phyloP scores from a whole-genome alignment of 92 coral and sea anemone genomes.

The Heteractis magnifica region DNA sequence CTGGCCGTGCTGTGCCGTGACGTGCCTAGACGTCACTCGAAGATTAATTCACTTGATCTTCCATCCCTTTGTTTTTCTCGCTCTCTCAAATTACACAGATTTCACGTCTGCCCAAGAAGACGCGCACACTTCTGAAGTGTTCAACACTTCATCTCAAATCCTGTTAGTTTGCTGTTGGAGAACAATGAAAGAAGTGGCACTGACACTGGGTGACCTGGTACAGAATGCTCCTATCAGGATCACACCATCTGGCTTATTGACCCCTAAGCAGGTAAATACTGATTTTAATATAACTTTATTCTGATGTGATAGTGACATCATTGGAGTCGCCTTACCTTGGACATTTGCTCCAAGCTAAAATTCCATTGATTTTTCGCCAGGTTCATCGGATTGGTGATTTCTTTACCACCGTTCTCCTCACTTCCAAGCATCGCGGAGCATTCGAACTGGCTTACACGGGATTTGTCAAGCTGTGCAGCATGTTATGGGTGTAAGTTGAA shows the following conservation, averaged over 20 bases:
- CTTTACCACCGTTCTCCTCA: constrained; percentile 83
- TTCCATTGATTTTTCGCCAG: background rate
- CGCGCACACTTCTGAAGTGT: constrained; percentile 10
- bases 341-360: background rate
- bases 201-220: constrained; percentile 82
- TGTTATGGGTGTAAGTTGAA: constrained; percentile 73
- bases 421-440: constrained; percentile 96
- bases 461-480: constrained; percentile 80
- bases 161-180: constrained; percentile 97
- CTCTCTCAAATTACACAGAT: constrained; percentile 11
- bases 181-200: constrained; percentile 97
- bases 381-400: constrained; percentile 72
- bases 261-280: constrained; percentile 14
- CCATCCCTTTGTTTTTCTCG: background rate
- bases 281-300: too few species aligned
- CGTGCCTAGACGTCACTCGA: too few species aligned
- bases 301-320: too few species aligned
- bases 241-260: constrained; percentile 12
- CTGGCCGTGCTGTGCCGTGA: too few species aligned
- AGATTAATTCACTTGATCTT: too few species aligned
- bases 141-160: constrained; percentile 77
- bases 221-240: constrained; percentile 62
- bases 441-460: constrained; percentile 95
- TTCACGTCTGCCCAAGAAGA: constrained; percentile 9
- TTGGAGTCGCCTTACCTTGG: too few species aligned